Conservation (phyloP, 2,113 vertebrate species). For the Eudyptes chrysolophus region DNA sequence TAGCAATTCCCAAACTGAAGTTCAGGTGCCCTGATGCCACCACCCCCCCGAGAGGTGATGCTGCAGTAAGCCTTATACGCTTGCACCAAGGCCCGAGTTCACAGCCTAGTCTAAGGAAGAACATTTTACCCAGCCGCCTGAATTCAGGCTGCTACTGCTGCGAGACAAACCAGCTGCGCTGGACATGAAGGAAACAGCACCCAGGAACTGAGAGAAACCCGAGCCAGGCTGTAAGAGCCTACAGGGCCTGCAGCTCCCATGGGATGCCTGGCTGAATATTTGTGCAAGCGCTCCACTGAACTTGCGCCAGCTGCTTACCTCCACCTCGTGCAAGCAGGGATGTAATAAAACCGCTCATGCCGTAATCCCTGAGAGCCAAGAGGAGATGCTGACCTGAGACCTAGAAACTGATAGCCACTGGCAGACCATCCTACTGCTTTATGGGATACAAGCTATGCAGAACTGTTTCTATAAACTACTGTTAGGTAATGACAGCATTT, state of each 20-base stretch:
- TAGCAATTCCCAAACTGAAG: background rate
- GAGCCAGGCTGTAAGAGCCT: background rate
- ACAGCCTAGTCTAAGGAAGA: background rate
- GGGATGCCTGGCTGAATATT: too few species aligned
- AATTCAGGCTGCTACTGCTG: background rate
- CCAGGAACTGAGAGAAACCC: background rate
- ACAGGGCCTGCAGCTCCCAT: background rate
- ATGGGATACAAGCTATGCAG: background rate
- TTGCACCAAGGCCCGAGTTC: too few species aligned
- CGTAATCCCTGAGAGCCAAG: background rate
- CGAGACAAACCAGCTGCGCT: background rate
- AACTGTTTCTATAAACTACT: background rate
- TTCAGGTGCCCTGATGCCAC: too few species aligned
- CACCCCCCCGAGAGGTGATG: accelerated
- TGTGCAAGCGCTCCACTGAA: background rate
- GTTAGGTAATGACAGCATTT: background rate
- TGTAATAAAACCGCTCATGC: accelerated
- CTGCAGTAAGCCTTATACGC: accelerated
- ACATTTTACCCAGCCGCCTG: accelerated
- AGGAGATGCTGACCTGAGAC: background rate
- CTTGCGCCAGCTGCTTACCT: background rate
- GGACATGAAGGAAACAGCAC: background rate
- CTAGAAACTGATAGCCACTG: background rate
- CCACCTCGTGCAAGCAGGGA: accelerated
- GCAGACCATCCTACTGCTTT: background rate